Evolutionary conservation across 2,113 vertebrate genomes (phyloP).

Genomic region (Egretta garzetta): DNA sequence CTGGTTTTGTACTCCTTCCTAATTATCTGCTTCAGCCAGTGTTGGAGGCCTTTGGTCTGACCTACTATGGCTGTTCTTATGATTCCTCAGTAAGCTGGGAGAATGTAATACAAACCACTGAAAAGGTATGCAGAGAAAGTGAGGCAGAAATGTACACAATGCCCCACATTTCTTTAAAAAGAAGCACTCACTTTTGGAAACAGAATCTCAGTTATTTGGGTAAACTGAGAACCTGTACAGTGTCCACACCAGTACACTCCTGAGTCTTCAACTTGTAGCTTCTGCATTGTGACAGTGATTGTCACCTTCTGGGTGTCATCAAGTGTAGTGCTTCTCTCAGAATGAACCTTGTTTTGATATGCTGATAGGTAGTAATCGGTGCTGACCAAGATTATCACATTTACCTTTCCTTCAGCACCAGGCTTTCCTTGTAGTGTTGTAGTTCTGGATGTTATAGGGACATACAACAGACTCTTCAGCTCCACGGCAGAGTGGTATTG

Average conservation of each 20-base stretch:
- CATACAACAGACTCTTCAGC: not conserved
- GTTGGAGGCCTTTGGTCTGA: not conserved
- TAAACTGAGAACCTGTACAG: not conserved
- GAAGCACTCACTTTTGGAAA: not conserved
- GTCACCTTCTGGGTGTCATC: not conserved
- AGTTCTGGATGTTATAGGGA: not conserved
- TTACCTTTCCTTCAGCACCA: not conserved
- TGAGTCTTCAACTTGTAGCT: not conserved
- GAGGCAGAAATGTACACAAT: not conserved
- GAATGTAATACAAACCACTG: not conserved
- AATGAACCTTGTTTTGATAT: not conserved
- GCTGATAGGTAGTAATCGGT: not conserved
- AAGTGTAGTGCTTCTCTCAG: not conserved
- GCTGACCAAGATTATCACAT: not conserved
- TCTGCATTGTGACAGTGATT: not conserved
- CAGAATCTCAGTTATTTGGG: not conserved
- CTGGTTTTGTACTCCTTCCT: not conserved
- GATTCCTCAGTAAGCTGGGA: not conserved
- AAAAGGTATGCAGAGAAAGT: not conserved
- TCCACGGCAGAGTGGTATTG: not conserved
- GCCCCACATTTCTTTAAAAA: not conserved
- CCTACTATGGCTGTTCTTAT: not conserved
- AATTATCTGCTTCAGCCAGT: not conserved
- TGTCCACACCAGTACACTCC: slow-evolving; percentile 11
- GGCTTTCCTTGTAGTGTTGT: not conserved